Conservation (phyloP, 2,113 vertebrate species). For the Hiodon alosoides region DNA sequence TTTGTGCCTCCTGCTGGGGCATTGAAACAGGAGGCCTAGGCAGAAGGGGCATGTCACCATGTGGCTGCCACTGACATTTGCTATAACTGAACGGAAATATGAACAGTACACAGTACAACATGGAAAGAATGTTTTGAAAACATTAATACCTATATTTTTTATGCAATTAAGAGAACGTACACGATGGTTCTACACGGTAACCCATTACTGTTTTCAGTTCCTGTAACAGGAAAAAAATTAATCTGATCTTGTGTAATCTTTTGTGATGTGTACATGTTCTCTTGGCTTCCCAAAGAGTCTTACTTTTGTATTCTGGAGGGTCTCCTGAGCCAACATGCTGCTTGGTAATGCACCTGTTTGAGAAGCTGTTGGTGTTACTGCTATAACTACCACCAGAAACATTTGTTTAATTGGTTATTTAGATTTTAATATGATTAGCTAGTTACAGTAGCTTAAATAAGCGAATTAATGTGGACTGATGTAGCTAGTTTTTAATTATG, state of each 20-base stretch:
- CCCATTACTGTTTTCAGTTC: slow-evolving; percentile 67
- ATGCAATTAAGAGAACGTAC: slow-evolving; percentile 75
- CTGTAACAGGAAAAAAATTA: no score
- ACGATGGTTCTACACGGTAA: slow-evolving; percentile 69
- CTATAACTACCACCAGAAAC: no score
- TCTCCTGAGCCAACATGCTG: no score
- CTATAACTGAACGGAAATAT: slow-evolving; percentile 54
- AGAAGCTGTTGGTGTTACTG: no score
- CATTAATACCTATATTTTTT: slow-evolving; percentile 42
- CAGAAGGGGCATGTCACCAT: slow-evolving; percentile 27
- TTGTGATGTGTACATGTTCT: not conserved
- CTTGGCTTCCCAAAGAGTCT: no score
- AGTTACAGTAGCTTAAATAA: no score
- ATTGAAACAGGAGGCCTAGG: slow-evolving; percentile 10
- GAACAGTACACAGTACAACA: slow-evolving; percentile 68
- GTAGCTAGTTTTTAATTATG: no score
- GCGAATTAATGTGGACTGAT: no score
- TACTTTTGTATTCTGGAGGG: no score
- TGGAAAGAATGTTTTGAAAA: slow-evolving; percentile 60
- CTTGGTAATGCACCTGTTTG: no score
- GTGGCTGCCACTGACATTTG: slow-evolving; percentile 62
- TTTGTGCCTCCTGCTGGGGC: slow-evolving; percentile 24
- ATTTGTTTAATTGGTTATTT: no score
- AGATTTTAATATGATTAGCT: no score
- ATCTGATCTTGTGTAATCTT: not conserved